phyloP scores from a whole-genome alignment of 2,888 invertebrate genomes.

The Sialis fuliginosa region DNA sequence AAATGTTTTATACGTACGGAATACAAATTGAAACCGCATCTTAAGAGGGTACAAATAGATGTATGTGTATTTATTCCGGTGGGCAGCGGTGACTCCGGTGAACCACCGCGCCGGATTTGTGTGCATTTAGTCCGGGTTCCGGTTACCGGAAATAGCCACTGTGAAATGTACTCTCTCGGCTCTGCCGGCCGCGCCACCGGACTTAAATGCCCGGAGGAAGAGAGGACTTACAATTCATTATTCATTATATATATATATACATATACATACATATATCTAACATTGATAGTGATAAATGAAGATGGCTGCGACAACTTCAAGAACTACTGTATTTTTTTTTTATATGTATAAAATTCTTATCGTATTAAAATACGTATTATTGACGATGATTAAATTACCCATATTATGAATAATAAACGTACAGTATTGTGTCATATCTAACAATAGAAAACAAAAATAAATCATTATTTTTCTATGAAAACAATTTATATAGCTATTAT shows the following conservation, averaged over 20 bases:
- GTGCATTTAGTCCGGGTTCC: constrained; percentile 7
- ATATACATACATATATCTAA: too few species aligned
- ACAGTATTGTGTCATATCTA: too few species aligned
- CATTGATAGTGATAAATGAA: too few species aligned
- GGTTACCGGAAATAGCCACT: constrained; percentile 7
- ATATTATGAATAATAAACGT: too few species aligned
- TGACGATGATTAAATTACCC: too few species aligned
- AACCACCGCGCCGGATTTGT: constrained; percentile 6
- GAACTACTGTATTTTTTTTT: too few species aligned
- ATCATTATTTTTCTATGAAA: too few species aligned
- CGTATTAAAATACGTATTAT: too few species aligned
- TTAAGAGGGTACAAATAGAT: constrained; percentile 5
- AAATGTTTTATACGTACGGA: constrained; percentile 1
- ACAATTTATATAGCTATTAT: too few species aligned
- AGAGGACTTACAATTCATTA: constrained; percentile 2
- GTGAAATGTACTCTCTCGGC: constrained; percentile 1
- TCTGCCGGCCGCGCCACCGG: background rate
- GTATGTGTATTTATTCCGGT: constrained; percentile 6
- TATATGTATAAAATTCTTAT: too few species aligned
- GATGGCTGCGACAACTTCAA: too few species aligned
- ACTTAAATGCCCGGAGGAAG: constrained; percentile 2
- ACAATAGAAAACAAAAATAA: too few species aligned
- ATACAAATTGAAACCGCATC: constrained; percentile 5
- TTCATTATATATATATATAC: background rate
- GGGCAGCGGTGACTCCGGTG: constrained; percentile 1